Evolutionary conservation across 2,797 vertebrate genomes (phyloP), one percentile per base, ranked within the genome.

Genomic region (Danio jaintianensis): DNA sequence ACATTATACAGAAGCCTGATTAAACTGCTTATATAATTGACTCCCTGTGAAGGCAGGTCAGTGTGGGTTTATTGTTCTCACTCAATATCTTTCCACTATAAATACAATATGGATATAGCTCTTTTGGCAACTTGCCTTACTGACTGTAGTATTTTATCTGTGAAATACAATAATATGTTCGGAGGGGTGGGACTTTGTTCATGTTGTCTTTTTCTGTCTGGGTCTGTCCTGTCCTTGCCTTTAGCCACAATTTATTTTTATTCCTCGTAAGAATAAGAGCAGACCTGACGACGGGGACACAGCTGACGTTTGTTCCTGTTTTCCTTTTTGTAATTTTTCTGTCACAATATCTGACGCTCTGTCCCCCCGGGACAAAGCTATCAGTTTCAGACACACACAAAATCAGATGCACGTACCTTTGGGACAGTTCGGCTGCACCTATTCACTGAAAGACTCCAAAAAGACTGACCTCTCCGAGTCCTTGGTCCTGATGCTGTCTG

Each of bases 401-500:
- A 48, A 55, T 50, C 64, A 61, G 67, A 80, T 56, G 55, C 58
- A 61, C 7, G 42, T 47, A 69, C 78, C 45, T 29, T 53, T 43
- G 47, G 75, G 74, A 78, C 22, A 59, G 36, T 69, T 67, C 63
- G 75, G 76, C 71, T 42, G 78, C 73, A 77, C 47, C 79, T 69
- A 52, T 59, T 71, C 16, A 47, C 45, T 36, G 48, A 58, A 29
- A 29, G 71, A 50, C 22, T 13, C 45, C 81, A 82, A 82, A 50
- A 78, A 70, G n/a, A 42, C 11, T 70, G 82, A 80, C 75, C 82
- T 84, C 71, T 50, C 47, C 18, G 20, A 58, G 76, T 84, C 82
- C 82, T 84, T 78, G 53, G 58, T 59, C n/a, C 40, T 12, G 53
- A 53, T 59, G 63, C 42, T 18, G 68, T 79, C 48, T 72, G 29